These are phyloP conservation scores for Drosophila asahinai DNA, from an alignment of 1,140 invertebrate genomes.

Conservation along the genomic window DNA sequence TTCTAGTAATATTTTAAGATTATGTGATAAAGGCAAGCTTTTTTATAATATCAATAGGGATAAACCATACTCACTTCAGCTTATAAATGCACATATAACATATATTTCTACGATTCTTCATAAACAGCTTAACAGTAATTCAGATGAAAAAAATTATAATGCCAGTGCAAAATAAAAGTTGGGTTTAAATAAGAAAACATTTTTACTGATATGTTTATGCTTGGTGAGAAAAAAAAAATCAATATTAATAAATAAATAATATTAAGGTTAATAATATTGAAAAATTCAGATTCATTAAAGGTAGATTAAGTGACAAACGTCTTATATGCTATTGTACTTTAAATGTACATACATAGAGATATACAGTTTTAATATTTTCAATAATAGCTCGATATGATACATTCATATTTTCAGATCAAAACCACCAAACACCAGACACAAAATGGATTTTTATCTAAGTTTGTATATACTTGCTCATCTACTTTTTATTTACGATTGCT, in stretches of 20 bases:
- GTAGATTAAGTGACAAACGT: not conserved
- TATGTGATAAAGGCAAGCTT: too few species aligned
- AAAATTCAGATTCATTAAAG: not conserved
- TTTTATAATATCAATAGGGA: not conserved
- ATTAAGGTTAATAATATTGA: not conserved
- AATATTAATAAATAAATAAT: not conserved
- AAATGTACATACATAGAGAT: too few species aligned
- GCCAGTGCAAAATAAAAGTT: not conserved
- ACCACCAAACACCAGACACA: not conserved
- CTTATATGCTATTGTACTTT: not conserved
- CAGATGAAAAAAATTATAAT: not conserved
- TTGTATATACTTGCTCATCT: not conserved
- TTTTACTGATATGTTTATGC: not conserved
- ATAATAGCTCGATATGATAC: not conserved
- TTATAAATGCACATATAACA: conserved; percentile 10
- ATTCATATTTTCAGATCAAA: not conserved
- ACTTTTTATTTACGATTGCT: not conserved
- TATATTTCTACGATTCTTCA: not conserved
- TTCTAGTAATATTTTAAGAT: not conserved
- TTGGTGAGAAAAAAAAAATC: not conserved
- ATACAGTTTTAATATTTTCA: not conserved
- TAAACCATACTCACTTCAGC: not conserved
- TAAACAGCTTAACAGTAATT: not conserved
- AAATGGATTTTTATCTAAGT: not conserved
- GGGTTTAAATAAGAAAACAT: too few species aligned